phyloP scores from a whole-genome alignment of 1,140 invertebrate genomes.

The Anastrepha obliqua region DNA sequence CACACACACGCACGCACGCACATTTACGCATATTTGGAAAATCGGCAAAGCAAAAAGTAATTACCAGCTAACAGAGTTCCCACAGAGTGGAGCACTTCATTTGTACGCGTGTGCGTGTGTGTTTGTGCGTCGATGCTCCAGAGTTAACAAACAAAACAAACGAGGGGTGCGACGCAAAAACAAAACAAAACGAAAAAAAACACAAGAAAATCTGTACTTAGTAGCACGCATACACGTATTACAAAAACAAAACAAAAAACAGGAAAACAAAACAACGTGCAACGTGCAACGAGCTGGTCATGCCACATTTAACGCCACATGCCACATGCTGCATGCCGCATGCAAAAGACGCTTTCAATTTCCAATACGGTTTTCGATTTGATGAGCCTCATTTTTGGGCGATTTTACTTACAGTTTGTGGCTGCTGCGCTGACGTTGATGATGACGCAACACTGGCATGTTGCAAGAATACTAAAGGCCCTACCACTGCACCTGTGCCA shows the following conservation, averaged over 20 bases:
- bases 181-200: background rate
- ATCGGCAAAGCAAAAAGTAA: background rate
- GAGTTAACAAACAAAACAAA: background rate
- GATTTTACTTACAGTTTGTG: constrained; percentile 72
- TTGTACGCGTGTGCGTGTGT: background rate
- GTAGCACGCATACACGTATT: background rate
- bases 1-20: background rate
- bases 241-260: background rate
- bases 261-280: background rate
- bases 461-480: constrained; percentile 72
- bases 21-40: background rate
- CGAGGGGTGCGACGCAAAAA: constrained; percentile 31
- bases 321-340: background rate
- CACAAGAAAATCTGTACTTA: background rate
- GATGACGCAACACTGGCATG: constrained; percentile 68
- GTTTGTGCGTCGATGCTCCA: background rate
- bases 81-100: background rate
- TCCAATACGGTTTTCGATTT: constrained; percentile 36
- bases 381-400: constrained; percentile 42
- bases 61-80: background rate
- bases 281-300: constrained; percentile 36
- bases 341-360: constrained; percentile 46
- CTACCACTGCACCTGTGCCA: constrained; percentile 55
- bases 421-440: constrained; percentile 61
- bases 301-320: constrained; percentile 12